phyloP scores from a whole-genome alignment of 2,113 vertebrate species.

The Neodontobutis hainanensis region DNA sequence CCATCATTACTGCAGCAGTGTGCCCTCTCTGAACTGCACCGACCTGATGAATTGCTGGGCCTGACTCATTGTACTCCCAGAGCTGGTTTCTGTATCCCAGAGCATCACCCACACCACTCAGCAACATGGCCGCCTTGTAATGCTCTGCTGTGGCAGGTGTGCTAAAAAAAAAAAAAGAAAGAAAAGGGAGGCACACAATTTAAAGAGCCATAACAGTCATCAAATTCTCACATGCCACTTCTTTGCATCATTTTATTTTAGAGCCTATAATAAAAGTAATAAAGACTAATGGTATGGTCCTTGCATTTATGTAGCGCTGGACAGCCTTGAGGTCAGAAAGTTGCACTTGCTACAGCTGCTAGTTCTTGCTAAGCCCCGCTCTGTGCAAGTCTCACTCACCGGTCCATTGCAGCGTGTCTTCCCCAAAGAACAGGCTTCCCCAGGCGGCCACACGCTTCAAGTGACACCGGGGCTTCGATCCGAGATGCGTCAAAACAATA shows the following conservation, averaged over 20 bases:
- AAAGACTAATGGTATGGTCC: no score
- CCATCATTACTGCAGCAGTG: background rate
- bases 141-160: constrained; percentile 58
- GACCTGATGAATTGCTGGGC: constrained; percentile 80
- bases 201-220: background rate
- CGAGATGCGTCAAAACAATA: background rate
- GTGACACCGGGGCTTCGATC: constrained; percentile 41
- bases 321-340: background rate
- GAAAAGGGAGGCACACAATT: background rate
- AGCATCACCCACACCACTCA: constrained; percentile 84
- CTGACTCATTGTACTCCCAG: constrained; percentile 85
- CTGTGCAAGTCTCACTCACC: constrained; percentile 47
- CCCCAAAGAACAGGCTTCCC: background rate
- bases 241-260: no score
- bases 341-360: background rate
- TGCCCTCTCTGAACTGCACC: background rate
- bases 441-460: constrained; percentile 7
- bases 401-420: constrained; percentile 49
- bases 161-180: background rate
- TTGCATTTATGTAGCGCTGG: background rate
- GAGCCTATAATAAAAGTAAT: no score
- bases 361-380: background rate
- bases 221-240: no score
- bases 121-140: constrained; percentile 83
- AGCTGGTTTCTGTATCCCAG: constrained; percentile 81